Percentiles rank a stretch among this genome's conserved stretches.
Evolutionary conservation across 2,888 invertebrate genomes (phyloP).

Genomic region (Athalia circularis): DNA sequence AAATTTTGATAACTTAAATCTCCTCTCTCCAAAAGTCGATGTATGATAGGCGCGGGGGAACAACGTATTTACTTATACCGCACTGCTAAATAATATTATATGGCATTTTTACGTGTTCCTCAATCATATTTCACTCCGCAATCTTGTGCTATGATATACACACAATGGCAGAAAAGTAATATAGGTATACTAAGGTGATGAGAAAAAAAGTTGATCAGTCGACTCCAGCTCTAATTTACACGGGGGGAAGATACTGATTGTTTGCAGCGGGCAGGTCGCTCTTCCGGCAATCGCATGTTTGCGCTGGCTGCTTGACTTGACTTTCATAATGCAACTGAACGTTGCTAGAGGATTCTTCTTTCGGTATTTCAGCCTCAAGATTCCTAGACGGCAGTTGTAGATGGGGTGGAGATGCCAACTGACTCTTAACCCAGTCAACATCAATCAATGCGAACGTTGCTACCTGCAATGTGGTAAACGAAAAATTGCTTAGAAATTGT

Average conservation of each 20-base stretch:
- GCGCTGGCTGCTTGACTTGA: slow-evolving; percentile 48
- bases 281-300: slow-evolving; percentile 63
- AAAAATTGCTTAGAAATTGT: slow-evolving; percentile 9
- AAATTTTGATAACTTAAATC: slow-evolving; percentile 29
- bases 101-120: slow-evolving; percentile 20
- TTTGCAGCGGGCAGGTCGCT: slow-evolving; percentile 56
- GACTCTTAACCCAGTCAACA: slow-evolving; percentile 62
- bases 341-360: slow-evolving; percentile 13
- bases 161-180: slow-evolving; percentile 2
- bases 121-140: neutral
- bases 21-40: slow-evolving; percentile 7
- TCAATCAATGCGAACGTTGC: slow-evolving; percentile 67
- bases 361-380: neutral
- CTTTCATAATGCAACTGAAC: slow-evolving; percentile 4
- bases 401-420: slow-evolving; percentile 51
- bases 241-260: slow-evolving; percentile 59
- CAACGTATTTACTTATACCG: neutral
- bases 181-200: neutral
- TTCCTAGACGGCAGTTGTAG: slow-evolving; percentile 4
- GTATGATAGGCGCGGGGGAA: neutral
- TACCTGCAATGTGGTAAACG: slow-evolving; percentile 57
- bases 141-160: slow-evolving; percentile 9
- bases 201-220: slow-evolving; percentile 41
- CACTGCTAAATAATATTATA: neutral
- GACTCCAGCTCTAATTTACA: slow-evolving; percentile 47